A percentile compares a stretch with the other conserved stretches of the same genome.
phyloP scores from a whole-genome alignment of 92 coral and sea anemone genomes.

The Porites rus region DNA sequence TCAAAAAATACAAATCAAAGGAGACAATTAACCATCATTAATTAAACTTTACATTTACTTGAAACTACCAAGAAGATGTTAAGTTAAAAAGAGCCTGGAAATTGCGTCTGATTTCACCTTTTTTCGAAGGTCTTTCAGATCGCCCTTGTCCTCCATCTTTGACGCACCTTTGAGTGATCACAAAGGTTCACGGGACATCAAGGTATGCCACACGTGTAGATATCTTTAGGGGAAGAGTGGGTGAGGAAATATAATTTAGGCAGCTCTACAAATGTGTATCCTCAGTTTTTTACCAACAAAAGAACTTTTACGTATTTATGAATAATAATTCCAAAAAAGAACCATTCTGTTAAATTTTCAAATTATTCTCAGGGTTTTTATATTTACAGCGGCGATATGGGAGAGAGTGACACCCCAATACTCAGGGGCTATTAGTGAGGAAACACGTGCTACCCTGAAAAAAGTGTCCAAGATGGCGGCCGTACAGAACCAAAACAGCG shows the following conservation, averaged over 20 bases:
- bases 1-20: background rate
- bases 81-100: background rate
- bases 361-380: too few relatives aligned
- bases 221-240: background rate
- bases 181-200: background rate
- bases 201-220: too few relatives aligned
- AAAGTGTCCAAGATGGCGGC: constrained; percentile 83
- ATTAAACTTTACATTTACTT: background rate
- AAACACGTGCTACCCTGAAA: constrained; percentile 21
- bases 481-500: constrained; percentile 36
- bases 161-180: background rate
- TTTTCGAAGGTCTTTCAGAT: background rate
- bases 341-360: too few relatives aligned
- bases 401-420: too few relatives aligned
- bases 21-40: background rate
- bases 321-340: too few relatives aligned
- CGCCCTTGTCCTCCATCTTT: constrained; percentile 20
- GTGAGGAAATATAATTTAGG: background rate
- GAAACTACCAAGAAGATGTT: background rate
- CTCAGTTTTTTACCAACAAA: background rate
- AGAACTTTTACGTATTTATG: too few relatives aligned
- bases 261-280: background rate
- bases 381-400: too few relatives aligned
- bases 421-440: constrained; percentile 14
- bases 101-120: constrained; percentile 14